These are phyloP conservation scores for Charaxes varanes DNA, from an alignment of 1,140 invertebrate species.

Conservation along the genomic window DNA sequence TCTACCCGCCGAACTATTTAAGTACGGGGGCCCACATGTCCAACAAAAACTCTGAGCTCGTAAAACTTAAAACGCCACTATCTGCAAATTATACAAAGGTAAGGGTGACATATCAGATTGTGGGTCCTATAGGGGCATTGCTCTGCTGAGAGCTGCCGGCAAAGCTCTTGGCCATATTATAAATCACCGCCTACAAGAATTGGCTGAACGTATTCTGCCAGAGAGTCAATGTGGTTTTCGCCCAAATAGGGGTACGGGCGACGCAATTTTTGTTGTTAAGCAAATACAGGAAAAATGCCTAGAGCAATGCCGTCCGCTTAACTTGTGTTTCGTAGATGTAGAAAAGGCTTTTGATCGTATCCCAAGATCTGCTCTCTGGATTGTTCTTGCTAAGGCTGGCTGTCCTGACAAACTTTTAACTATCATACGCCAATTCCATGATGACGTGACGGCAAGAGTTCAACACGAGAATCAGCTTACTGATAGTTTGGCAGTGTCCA, in stretches of 20 bases:
- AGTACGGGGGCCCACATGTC: background rate
- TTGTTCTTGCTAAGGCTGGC: conserved; percentile 12
- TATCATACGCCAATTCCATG: conserved; percentile 17
- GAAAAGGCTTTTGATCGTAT: conserved; percentile 27
- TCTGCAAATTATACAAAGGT: background rate
- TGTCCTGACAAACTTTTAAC: conserved; percentile 21
- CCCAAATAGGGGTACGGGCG: conserved; percentile 20
- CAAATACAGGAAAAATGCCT: conserved; percentile 29
- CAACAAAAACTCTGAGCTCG: no score
- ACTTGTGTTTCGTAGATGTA: conserved; percentile 29
- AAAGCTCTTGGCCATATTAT: no score
- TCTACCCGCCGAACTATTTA: background rate
- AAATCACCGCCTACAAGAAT: background rate
- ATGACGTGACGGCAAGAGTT: conserved; percentile 17
- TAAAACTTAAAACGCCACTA: no score
- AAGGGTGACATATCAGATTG: background rate
- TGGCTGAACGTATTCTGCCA: conserved; percentile 10
- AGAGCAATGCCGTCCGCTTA: conserved; percentile 20
- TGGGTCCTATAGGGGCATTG: background rate
- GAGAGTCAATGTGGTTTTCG: conserved; percentile 27
- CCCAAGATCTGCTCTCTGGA: conserved; percentile 16
- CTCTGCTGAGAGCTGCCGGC: background rate
- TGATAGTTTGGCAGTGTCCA: conserved; percentile 5
- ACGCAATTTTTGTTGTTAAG: conserved; percentile 25
- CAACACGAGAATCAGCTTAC: conserved; percentile 12